These are phyloP conservation scores for Trogon surrucura DNA, from an alignment of 2,113 vertebrate genomes.

Conservation along the genomic window DNA sequence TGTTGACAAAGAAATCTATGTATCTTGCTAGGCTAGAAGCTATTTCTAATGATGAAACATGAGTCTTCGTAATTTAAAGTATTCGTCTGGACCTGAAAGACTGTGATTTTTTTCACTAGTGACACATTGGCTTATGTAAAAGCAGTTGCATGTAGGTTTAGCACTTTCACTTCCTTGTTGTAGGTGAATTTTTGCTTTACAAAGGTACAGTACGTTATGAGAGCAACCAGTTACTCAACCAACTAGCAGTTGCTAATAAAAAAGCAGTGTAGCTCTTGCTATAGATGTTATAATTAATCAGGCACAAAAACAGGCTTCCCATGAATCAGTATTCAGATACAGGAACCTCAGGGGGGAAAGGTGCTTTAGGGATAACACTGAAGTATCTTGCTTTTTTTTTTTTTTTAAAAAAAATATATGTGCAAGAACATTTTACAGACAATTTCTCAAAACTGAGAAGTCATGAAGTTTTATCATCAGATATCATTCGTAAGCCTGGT, in stretches of 20 bases:
- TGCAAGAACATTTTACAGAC: conserved; percentile 12
- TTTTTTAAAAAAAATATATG: background rate
- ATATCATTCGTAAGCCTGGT: background rate
- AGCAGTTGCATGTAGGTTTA: background rate
- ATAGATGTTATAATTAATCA: background rate
- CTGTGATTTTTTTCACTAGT: background rate
- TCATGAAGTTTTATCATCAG: background rate
- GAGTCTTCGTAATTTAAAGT: background rate
- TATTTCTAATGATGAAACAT: background rate
- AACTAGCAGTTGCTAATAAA: conserved; percentile 12
- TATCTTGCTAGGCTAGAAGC: background rate
- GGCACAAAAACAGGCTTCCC: background rate
- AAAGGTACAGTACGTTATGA: background rate
- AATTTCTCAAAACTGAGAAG: background rate
- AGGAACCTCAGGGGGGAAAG: background rate
- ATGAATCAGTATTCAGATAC: background rate
- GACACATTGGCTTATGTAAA: background rate
- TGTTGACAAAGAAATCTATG: background rate
- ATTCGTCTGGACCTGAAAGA: background rate
- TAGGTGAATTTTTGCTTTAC: conserved; percentile 11
- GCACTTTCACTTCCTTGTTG: background rate
- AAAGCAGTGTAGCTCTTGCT: background rate
- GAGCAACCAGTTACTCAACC: background rate
- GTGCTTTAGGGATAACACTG: background rate
- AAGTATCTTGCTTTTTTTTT: background rate